Evolutionary conservation across 2,888 invertebrate species (phyloP).

Genomic region (Monochamus alternatus): DNA sequence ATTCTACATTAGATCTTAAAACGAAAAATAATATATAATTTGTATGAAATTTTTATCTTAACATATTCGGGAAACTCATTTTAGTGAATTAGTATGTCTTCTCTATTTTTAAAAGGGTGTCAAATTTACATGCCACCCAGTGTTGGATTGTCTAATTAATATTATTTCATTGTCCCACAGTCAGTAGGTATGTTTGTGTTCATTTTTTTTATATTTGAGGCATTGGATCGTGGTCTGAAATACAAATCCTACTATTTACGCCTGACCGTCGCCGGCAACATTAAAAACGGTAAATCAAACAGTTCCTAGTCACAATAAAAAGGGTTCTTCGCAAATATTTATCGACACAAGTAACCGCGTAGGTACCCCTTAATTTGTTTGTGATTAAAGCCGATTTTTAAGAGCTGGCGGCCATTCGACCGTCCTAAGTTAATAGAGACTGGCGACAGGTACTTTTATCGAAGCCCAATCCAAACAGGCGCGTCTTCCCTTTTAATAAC

Average conservation of each 20-base stretch:
- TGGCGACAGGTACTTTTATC: slow-evolving; percentile 48
- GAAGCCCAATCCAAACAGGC: slow-evolving; percentile 39
- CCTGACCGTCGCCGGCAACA: slow-evolving; percentile 4
- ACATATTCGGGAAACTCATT: too few species aligned
- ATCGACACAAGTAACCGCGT: slow-evolving; percentile 44
- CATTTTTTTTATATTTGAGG: too few species aligned
- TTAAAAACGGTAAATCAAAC: slow-evolving; percentile 25
- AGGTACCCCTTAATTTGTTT: slow-evolving; percentile 14
- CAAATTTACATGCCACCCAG: too few species aligned
- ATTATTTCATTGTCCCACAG: too few species aligned
- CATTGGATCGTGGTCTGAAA: background rate
- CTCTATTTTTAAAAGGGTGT: too few species aligned
- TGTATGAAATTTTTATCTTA: too few species aligned
- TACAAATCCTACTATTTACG: slow-evolving; percentile 10
- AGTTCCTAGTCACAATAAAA: background rate
- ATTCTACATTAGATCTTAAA: too few species aligned
- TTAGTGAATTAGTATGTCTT: too few species aligned
- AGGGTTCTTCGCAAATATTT: slow-evolving; percentile 51
- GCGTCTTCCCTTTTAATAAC: slow-evolving; percentile 36
- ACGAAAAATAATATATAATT: too few species aligned
- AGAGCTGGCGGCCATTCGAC: slow-evolving; percentile 28
- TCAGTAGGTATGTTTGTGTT: too few species aligned
- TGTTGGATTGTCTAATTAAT: too few species aligned
- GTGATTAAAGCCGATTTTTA: slow-evolving; percentile 29
- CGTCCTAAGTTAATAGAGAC: slow-evolving; percentile 48